These are phyloP conservation scores for Gorsachius magnificus DNA, from an alignment of 2,797 vertebrate genomes.

Conservation along the genomic window DNA sequence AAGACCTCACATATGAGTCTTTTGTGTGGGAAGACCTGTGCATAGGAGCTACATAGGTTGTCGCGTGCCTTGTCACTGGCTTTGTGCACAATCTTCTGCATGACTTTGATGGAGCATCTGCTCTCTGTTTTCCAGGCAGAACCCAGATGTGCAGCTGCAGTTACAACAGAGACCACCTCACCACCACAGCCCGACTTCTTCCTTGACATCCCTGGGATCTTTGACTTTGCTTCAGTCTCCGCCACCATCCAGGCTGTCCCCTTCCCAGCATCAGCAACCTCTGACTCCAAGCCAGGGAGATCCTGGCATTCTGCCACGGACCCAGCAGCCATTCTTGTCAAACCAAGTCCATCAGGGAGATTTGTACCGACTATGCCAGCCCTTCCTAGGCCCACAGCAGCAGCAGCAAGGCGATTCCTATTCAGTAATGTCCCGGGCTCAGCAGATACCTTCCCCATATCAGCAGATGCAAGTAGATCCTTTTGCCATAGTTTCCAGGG, in stretches of 20 bases:
- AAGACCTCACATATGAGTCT: neutral
- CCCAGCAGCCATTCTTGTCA: conserved; percentile 74
- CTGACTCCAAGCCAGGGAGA: conserved; percentile 78
- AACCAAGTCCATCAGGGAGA: conserved; percentile 82
- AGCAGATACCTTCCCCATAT: conserved; percentile 83
- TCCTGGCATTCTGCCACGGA: conserved; percentile 74
- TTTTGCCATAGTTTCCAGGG: conserved; percentile 87
- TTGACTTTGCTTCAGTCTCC: conserved; percentile 91
- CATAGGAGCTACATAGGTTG: neutral
- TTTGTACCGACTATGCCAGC: conserved; percentile 74
- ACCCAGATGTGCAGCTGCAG: conserved; percentile 83
- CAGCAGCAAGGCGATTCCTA: conserved; percentile 76
- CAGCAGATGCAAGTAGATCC: conserved; percentile 88
- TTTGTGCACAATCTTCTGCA: neutral
- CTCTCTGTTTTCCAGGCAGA: conserved; percentile 82
- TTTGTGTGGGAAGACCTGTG: neutral
- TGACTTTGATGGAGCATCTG: neutral
- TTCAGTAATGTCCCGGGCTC: conserved; percentile 78
- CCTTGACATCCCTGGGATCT: conserved; percentile 90
- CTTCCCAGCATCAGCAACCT: conserved; percentile 78
- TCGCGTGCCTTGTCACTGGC: neutral
- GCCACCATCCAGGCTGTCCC: conserved; percentile 83
- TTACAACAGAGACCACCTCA: conserved; percentile 85
- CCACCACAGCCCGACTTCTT: conserved; percentile 96
- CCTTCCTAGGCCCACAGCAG: conserved; percentile 79